Conservation (phyloP, 2,113 vertebrate genomes). For the Crotophaga sulcirostris region DNA sequence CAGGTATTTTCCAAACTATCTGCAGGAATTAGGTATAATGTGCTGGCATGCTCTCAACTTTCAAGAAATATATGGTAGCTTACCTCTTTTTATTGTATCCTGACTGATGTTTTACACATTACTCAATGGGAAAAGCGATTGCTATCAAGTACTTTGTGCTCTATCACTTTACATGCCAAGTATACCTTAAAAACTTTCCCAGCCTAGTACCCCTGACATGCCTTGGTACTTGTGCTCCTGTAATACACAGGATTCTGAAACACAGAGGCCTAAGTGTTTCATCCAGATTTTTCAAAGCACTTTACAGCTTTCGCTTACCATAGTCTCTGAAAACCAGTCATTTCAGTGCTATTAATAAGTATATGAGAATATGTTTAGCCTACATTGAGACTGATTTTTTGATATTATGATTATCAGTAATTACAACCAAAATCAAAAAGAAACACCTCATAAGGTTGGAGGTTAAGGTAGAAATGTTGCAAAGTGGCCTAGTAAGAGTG, state of each 20-base stretch:
- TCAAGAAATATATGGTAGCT: not conserved
- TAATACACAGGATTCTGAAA: not conserved
- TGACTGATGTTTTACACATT: not conserved
- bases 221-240: not conserved
- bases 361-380: not conserved
- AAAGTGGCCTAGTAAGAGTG: not conserved
- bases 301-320: not conserved
- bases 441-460: not conserved
- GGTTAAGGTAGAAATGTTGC: not conserved
- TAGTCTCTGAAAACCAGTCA: not conserved
- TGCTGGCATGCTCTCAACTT: not conserved
- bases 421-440: not conserved
- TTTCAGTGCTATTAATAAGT: not conserved
- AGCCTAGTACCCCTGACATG: not conserved
- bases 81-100: not conserved
- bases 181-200: not conserved
- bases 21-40: not conserved
- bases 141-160: not conserved
- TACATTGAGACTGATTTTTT: not conserved
- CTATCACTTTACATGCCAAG: not conserved
- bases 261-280: not conserved
- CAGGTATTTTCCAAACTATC: not conserved
- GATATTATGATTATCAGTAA: not conserved
- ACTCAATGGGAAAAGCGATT: not conserved
- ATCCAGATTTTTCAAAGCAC: not conserved